A percentile compares a stretch with the other conserved stretches of the same genome.
phyloP scores from a whole-genome alignment of 2,113 vertebrate genomes.

The Labeo catla region DNA sequence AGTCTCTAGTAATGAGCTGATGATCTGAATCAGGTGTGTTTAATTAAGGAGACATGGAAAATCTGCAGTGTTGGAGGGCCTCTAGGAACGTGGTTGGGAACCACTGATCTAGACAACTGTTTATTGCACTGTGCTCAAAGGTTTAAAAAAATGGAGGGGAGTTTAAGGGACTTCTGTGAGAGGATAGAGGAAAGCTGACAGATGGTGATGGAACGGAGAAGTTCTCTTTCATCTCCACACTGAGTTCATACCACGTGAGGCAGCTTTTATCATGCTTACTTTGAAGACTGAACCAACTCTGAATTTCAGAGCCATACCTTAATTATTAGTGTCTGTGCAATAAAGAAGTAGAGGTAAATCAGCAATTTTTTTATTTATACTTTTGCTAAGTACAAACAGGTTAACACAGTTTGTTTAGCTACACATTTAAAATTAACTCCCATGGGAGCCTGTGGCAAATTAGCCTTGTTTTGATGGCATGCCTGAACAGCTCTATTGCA shows the following conservation, averaged over 20 bases:
- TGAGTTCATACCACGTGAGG: not conserved
- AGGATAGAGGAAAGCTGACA: conserved; percentile 37
- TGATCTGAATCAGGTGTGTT: no score
- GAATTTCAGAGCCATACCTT: conserved; percentile 6
- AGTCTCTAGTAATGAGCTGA: no score
- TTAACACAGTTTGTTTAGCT: not conserved
- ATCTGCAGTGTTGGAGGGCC: no score
- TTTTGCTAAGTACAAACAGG: not conserved
- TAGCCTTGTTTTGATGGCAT: not conserved
- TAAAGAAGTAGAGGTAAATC: not conserved
- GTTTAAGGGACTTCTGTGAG: conserved; percentile 14
- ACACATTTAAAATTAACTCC: not conserved
- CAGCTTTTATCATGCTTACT: conserved; percentile 49
- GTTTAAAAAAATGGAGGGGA: not conserved
- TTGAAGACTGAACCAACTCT: conserved; percentile 45
- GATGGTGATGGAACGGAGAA: conserved; percentile 35
- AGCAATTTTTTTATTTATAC: not conserved
- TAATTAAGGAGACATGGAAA: no score
- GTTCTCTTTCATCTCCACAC: conserved; percentile 49
- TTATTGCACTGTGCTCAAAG: not conserved
- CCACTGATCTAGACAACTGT: not conserved
- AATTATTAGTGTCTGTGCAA: conserved; percentile 13
- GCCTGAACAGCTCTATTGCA: not conserved
- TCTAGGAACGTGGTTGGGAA: no score
- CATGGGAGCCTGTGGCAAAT: not conserved